phyloP scores from a whole-genome alignment of 2,113 vertebrate genomes.

The Rhabdornis inornatus region DNA sequence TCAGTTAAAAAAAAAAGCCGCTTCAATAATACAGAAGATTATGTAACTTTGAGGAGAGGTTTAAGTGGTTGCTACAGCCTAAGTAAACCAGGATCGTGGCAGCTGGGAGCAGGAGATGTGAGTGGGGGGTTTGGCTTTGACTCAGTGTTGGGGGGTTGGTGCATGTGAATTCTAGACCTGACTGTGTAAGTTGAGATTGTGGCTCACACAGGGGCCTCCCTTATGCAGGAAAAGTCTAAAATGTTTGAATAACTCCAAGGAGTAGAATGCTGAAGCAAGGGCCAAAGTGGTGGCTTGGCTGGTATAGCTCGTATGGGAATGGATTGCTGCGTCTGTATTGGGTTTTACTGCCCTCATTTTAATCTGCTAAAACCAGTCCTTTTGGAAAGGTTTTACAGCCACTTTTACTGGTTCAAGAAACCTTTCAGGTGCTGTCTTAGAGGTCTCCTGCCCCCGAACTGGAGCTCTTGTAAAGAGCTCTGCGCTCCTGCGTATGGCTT shows the following conservation, averaged over 20 bases:
- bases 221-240: accelerated
- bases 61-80: background rate
- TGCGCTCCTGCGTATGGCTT: background rate
- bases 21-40: background rate
- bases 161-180: background rate
- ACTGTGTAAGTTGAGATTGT: accelerated
- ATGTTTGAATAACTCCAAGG: background rate
- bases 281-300: background rate
- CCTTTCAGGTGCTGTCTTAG: background rate
- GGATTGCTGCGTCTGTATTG: background rate
- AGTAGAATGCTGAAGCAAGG: background rate
- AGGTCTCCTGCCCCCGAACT: background rate
- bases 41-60: background rate
- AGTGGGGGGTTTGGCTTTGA: background rate
- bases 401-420: background rate
- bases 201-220: background rate
- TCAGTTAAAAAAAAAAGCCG: background rate
- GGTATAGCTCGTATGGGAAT: accelerated
- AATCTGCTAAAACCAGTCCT: background rate
- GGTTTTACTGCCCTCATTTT: background rate
- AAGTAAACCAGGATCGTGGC: accelerated
- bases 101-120: background rate
- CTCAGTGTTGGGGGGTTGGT: accelerated
- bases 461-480: background rate
- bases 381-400: background rate